These are phyloP conservation scores for Luperina nickerlii DNA, from an alignment of 2,888 invertebrate species.

Conservation along the genomic window DNA sequence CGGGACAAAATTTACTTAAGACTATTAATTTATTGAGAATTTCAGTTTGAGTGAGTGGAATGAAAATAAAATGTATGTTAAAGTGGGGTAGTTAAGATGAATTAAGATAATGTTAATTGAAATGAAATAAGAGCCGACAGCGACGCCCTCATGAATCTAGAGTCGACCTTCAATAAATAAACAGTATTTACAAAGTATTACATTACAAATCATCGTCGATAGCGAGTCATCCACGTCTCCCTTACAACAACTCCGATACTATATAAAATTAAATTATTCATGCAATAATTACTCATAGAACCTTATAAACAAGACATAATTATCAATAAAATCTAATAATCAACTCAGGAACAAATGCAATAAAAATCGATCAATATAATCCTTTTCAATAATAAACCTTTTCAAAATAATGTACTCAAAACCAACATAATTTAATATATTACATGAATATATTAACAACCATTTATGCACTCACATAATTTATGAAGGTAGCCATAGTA, in stretches of 20 bases:
- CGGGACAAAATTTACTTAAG: conserved; percentile 25
- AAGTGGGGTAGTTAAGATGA: conserved; percentile 28
- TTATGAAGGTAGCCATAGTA: conserved; percentile 87
- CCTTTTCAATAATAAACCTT: conserved; percentile 80
- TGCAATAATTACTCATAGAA: conserved; percentile 83
- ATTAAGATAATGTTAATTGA: conserved; percentile 36
- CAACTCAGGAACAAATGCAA: conserved; percentile 91
- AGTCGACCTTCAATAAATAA: conserved; percentile 65
- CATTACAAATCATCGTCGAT: conserved; percentile 37
- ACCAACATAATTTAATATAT: conserved; percentile 86
- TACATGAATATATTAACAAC: conserved; percentile 89
- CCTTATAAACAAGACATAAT: conserved; percentile 84
- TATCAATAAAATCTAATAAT: conserved; percentile 88
- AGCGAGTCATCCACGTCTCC: conserved; percentile 77
- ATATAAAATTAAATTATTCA: conserved; percentile 85
- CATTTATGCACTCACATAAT: conserved; percentile 85
- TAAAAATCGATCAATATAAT: conserved; percentile 88
- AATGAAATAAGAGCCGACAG: conserved; percentile 30
- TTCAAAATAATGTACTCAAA: conserved; percentile 84
- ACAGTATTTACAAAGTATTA: conserved; percentile 66
- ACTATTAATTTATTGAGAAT: conserved; percentile 15
- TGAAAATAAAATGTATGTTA: conserved; percentile 24
- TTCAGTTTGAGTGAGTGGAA: conserved; percentile 13
- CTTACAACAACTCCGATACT: conserved; percentile 78
- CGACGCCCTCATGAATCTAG: conserved; percentile 11